phyloP scores from a whole-genome alignment of 1,140 invertebrate species.

The Spodoptera frugiperda region DNA sequence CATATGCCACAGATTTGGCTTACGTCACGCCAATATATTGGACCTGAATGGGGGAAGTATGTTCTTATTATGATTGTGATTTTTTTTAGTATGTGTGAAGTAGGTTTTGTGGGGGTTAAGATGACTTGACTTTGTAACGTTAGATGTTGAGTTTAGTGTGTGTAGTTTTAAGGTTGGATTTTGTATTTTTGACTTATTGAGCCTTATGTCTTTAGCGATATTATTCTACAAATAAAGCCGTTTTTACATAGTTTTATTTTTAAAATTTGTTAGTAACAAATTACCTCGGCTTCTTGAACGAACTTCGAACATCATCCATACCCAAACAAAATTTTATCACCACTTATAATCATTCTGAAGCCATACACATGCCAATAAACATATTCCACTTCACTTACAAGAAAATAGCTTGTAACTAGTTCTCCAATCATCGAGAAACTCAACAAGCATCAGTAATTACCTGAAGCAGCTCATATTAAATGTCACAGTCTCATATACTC shows the following conservation, averaged over 20 bases:
- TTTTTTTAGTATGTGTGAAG: constrained; percentile 32
- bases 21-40: constrained; percentile 74
- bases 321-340: not conserved
- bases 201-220: too few relatives aligned
- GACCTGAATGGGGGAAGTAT: constrained; percentile 60
- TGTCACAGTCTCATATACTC: not conserved
- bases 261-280: too few relatives aligned
- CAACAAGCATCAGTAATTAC: constrained; percentile 1
- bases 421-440: not conserved
- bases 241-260: too few relatives aligned
- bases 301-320: too few relatives aligned
- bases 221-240: too few relatives aligned
- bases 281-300: too few relatives aligned
- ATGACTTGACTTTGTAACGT: too few relatives aligned
- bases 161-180: not conserved
- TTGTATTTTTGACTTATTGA: too few relatives aligned
- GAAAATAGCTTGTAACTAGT: too few relatives aligned
- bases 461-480: not conserved
- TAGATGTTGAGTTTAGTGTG: not conserved
- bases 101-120: not conserved
- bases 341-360: not conserved
- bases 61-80: constrained; percentile 38
- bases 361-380: not conserved
- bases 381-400: too few relatives aligned
- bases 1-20: constrained; percentile 73